Evolutionary conservation across 2,113 vertebrate species (phyloP).

Genomic region (Holacanthus passer): DNA sequence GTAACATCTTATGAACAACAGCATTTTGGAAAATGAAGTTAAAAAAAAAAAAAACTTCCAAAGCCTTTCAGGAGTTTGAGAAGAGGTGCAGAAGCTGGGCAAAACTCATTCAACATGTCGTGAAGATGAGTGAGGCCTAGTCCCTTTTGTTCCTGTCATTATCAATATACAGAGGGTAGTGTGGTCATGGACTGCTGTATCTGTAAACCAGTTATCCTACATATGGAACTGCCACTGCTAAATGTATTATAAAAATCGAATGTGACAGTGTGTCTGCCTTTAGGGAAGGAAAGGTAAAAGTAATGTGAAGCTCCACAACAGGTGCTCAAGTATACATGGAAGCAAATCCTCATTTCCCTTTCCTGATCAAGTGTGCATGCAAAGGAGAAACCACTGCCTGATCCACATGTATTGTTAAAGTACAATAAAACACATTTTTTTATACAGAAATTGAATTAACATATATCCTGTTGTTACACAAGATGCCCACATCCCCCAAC

Average conservation of each 20-base stretch:
- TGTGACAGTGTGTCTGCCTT: background rate
- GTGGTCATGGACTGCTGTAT: constrained; percentile 29
- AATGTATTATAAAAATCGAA: background rate
- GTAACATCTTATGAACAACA: background rate
- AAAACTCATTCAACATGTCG: background rate
- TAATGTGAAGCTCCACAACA: background rate
- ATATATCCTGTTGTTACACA: background rate
- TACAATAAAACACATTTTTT: background rate
- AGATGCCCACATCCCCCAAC: background rate
- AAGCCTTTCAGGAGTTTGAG: background rate
- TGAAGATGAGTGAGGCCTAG: background rate
- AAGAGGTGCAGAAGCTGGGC: background rate
- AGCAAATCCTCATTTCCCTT: background rate
- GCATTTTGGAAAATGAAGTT: background rate
- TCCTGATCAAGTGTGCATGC: background rate
- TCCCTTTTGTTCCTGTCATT: constrained; percentile 14
- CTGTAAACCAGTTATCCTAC: constrained; percentile 2
- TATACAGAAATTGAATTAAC: background rate
- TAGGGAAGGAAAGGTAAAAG: background rate
- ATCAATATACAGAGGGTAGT: constrained; percentile 44
- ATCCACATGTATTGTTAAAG: background rate
- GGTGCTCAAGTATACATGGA: background rate
- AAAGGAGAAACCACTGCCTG: background rate
- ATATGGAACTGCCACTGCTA: background rate
- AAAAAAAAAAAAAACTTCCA: background rate